A percentile compares a stretch with the other conserved stretches of the same genome.
These are phyloP conservation scores for Solea solea DNA, from an alignment of 2,113 vertebrate genomes.

Conservation along the genomic window DNA sequence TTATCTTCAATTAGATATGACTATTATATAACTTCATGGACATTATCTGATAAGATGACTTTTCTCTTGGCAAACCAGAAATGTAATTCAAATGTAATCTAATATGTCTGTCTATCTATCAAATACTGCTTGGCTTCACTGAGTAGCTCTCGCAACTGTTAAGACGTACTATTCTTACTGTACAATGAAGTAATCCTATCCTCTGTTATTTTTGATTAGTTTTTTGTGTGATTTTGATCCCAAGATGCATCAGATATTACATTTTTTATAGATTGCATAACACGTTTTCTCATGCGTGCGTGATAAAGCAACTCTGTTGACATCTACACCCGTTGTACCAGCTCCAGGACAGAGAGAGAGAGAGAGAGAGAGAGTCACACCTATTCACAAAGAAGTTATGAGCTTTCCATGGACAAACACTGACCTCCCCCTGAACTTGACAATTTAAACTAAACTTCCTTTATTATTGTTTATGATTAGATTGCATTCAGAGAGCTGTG, in stretches of 20 bases:
- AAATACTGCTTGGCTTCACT: neutral
- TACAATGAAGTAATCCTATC: neutral
- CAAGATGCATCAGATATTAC: constrained; percentile 7
- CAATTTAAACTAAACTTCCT: constrained; percentile 53
- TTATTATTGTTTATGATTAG: constrained; percentile 74
- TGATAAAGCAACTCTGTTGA: constrained; percentile 27
- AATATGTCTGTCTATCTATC: neutral
- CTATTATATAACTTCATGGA: neutral
- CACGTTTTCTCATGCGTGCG: constrained; percentile 6
- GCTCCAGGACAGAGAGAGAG: constrained; percentile 19
- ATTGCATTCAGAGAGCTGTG: constrained; percentile 54
- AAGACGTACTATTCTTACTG: neutral
- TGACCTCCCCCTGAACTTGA: constrained; percentile 55
- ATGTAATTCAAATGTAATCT: constrained; percentile 1
- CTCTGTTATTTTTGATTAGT: neutral
- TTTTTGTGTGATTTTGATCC: constrained; percentile 20
- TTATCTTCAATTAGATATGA: neutral
- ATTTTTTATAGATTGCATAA: constrained; percentile 21
- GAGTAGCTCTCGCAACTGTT: neutral
- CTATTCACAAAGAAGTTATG: constrained; percentile 26
- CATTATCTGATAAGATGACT: neutral
- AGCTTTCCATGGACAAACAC: constrained; percentile 34
- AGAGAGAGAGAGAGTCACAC: neutral
- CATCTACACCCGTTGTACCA: constrained; percentile 41
- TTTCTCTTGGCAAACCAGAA: neutral